Evolutionary conservation across 2,113 vertebrate genomes (phyloP).

Genomic region (Alosa alosa): DNA sequence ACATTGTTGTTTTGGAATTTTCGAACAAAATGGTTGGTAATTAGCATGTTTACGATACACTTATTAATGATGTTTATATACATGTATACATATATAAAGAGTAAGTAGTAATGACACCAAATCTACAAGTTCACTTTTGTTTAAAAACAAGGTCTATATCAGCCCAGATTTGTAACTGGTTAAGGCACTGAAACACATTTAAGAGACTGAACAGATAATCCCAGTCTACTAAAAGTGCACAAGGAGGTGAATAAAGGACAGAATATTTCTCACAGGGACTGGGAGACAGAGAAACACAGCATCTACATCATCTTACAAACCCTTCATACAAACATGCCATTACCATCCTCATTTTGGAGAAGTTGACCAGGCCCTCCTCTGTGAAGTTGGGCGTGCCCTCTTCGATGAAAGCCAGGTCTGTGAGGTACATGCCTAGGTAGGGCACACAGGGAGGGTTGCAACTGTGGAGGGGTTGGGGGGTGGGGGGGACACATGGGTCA

Average conservation of each 20-base stretch:
- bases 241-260: background rate
- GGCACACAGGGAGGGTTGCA: constrained; percentile 87
- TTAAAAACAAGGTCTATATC: background rate
- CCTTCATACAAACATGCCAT: background rate
- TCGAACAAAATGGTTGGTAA: too few species aligned
- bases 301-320: background rate
- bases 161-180: background rate
- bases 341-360: constrained; percentile 94
- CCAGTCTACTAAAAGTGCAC: background rate
- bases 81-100: too few species aligned
- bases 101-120: background rate
- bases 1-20: too few species aligned
- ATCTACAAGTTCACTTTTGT: background rate
- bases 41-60: too few species aligned
- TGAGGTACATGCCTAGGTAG: constrained; percentile 88
- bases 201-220: background rate
- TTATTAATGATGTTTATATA: too few species aligned
- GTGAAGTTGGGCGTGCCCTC: constrained; percentile 89
- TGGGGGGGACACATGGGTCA: background rate
- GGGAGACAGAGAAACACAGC: background rate
- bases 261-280: background rate
- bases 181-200: background rate
- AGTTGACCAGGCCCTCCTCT: constrained; percentile 87
- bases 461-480: constrained; percentile 57
- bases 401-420: constrained; percentile 86